Evolutionary conservation across 2,797 vertebrate species (phyloP).

Genomic region (Crenuchus spilurus): DNA sequence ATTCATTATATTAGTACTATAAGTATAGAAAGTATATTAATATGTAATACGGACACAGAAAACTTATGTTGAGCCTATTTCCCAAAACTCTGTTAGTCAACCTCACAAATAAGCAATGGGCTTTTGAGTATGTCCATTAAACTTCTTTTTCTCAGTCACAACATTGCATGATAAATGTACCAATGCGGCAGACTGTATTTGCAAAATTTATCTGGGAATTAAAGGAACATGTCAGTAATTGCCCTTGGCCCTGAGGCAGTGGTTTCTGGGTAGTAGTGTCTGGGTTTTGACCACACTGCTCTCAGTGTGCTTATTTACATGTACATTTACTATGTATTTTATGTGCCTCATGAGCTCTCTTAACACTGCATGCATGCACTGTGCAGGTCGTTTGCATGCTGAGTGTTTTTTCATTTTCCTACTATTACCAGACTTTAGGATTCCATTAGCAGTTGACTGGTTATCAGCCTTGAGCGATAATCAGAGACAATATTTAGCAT

Average conservation of each 20-base stretch:
- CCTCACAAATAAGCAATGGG: background rate
- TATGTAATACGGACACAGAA: background rate
- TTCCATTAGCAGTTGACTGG: no score
- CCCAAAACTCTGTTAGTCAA: background rate
- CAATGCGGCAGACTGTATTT: background rate
- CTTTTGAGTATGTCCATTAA: background rate
- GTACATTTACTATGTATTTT: constrained; percentile 5
- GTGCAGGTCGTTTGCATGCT: constrained; percentile 20
- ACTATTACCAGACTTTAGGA: no score
- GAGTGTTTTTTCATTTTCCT: background rate
- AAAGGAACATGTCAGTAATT: background rate
- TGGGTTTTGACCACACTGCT: constrained; percentile 3
- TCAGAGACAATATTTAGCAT: no score
- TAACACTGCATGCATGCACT: constrained; percentile 22
- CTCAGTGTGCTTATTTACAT: background rate
- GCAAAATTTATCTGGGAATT: background rate
- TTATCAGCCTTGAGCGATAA: no score
- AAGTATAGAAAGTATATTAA: background rate
- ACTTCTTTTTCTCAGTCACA: background rate
- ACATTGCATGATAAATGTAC: background rate
- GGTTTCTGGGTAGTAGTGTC: constrained; percentile 40
- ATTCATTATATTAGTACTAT: background rate
- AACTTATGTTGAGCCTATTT: background rate
- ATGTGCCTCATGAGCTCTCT: background rate
- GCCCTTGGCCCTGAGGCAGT: background rate